Conservation (phyloP, 1,140 invertebrate genomes). For the Micrasema minimum region DNA sequence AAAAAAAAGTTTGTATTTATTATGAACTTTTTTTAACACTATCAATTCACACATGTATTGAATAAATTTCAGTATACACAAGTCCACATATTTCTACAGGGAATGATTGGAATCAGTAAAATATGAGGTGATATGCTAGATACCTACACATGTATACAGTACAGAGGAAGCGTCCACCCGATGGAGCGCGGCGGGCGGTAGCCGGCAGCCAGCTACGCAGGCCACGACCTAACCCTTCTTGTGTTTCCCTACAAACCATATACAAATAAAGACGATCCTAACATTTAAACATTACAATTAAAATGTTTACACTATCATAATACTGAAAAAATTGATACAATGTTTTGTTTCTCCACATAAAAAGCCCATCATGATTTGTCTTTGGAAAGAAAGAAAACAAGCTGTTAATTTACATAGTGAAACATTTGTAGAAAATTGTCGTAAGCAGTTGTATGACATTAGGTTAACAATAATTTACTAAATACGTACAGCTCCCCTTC, state of each 20-base stretch:
- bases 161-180: slow-evolving; percentile 32
- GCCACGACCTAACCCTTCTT: background rate
- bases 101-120: slow-evolving; percentile 50
- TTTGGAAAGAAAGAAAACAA: slow-evolving; percentile 16
- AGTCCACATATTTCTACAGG: slow-evolving; percentile 50
- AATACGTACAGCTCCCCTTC: slow-evolving; percentile 12
- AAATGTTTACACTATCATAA: slow-evolving; percentile 48
- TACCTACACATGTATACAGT: slow-evolving; percentile 47
- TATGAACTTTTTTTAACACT: slow-evolving; percentile 49
- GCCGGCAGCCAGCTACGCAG: background rate
- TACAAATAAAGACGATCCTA: slow-evolving; percentile 46
- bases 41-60: slow-evolving; percentile 53
- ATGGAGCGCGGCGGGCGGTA: background rate
- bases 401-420: slow-evolving; percentile 43
- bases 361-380: slow-evolving; percentile 23
- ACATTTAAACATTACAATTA: slow-evolving; percentile 48
- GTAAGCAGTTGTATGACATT: slow-evolving; percentile 27
- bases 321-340: slow-evolving; percentile 51
- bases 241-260: slow-evolving; percentile 27
- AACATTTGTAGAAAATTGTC: slow-evolving; percentile 42
- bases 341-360: slow-evolving; percentile 23
- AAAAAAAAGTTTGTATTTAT: slow-evolving; percentile 52
- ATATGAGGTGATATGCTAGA: slow-evolving; percentile 49
- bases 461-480: slow-evolving; percentile 43
- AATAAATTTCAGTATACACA: slow-evolving; percentile 51